phyloP scores from a whole-genome alignment of 2,797 vertebrate species.

The Chromobotia macracanthus region DNA sequence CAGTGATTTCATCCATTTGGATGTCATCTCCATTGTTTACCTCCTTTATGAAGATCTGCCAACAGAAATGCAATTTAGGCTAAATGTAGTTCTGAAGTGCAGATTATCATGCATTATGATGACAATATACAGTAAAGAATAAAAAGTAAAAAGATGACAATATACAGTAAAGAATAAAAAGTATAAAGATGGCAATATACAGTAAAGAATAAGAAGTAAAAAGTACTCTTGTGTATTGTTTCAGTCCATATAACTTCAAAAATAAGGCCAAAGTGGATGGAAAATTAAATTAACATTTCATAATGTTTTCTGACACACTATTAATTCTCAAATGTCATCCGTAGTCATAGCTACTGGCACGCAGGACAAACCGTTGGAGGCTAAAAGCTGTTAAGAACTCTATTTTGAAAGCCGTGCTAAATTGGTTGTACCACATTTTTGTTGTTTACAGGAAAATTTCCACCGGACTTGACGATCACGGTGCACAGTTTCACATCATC shows the following conservation, averaged over 20 bases:
- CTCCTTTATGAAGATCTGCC: constrained; percentile 88
- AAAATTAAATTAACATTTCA: background rate
- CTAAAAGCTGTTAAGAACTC: background rate
- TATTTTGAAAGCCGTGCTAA: constrained; percentile 22
- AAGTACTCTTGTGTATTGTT: background rate
- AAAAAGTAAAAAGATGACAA: background rate
- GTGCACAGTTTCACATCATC: constrained; percentile 97
- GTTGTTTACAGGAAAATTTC: constrained; percentile 94
- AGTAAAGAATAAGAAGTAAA: too few species aligned
- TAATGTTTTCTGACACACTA: constrained; percentile 15
- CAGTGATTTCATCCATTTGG: constrained; percentile 91
- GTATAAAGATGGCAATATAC: background rate
- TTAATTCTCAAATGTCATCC: constrained; percentile 20
- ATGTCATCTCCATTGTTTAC: constrained; percentile 85
- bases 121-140: background rate
- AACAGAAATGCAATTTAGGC: constrained; percentile 23
- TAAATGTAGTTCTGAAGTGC: background rate
- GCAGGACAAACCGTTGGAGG: background rate
- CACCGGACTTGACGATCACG: constrained; percentile 94
- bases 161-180: background rate
- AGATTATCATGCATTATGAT: background rate
- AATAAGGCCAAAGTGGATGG: background rate
- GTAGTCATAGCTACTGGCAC: background rate
- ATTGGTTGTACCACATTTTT: constrained; percentile 91
- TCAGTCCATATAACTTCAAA: background rate